Percentiles rank a stretch among this genome's conserved stretches.
phyloP scores from a whole-genome alignment of 1,140 invertebrate species.

The Apis laboriosa region DNA sequence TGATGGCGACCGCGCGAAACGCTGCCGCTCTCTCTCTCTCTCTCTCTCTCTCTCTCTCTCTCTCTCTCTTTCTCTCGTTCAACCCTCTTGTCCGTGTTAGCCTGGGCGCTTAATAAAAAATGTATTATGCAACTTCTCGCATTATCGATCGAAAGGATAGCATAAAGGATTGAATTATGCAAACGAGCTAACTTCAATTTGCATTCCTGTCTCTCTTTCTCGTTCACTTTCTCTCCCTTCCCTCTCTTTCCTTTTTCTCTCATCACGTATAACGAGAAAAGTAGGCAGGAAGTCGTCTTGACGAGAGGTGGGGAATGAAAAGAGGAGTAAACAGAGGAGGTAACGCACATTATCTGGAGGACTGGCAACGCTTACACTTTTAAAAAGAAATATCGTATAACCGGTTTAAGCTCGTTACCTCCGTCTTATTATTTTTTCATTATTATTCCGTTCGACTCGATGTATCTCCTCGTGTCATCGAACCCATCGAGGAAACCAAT shows the following conservation, averaged over 20 bases:
- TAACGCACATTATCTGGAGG: slow-evolving; percentile 18
- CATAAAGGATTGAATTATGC: slow-evolving; percentile 54
- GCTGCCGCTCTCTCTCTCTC: too few relatives aligned
- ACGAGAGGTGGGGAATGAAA: not conserved
- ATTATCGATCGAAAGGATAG: slow-evolving; percentile 46
- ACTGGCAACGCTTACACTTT: not conserved
- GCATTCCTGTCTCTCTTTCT: slow-evolving; percentile 18
- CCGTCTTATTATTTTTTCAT: slow-evolving; percentile 15
- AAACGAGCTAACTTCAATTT: slow-evolving; percentile 41
- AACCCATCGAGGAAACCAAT: not conserved
- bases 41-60: too few relatives aligned
- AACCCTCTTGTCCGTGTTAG: not conserved
- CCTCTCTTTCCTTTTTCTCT: not conserved
- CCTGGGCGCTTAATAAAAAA: slow-evolving; percentile 41
- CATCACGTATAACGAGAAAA: slow-evolving; percentile 31
- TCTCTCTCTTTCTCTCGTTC: too few relatives aligned
- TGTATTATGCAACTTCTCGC: slow-evolving; percentile 53
- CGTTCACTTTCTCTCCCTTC: not conserved
- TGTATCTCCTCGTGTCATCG: not conserved
- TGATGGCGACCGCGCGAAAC: slow-evolving; percentile 10
- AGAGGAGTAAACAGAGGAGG: slow-evolving; percentile 36
- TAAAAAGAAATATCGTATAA: slow-evolving; percentile 15
- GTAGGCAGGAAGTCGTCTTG: slow-evolving; percentile 24
- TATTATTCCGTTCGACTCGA: slow-evolving; percentile 9
- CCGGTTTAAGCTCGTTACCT: slow-evolving; percentile 26